Conservation (phyloP, 2,113 vertebrate genomes). For the Irena cyanogastra region DNA sequence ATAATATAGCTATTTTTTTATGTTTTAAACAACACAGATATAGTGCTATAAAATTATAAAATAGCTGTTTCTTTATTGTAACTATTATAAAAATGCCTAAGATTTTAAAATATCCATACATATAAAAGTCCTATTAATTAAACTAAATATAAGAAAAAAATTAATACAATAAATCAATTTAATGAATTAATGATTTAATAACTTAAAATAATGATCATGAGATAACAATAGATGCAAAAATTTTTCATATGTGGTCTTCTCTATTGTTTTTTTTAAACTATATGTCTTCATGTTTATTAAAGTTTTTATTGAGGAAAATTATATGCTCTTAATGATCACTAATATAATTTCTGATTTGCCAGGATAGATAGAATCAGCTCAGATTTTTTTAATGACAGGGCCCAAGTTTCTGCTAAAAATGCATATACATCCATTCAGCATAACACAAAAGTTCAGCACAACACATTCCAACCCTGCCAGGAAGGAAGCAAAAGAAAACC, state of each 20-base stretch:
- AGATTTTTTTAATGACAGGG: background rate
- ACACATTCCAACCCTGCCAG: background rate
- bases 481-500: background rate
- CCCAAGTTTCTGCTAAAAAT: background rate
- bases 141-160: background rate
- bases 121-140: background rate
- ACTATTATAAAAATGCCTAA: background rate
- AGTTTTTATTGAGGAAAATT: background rate
- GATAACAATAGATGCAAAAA: background rate
- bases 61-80: background rate
- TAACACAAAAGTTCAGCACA: background rate
- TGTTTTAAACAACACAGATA: background rate
- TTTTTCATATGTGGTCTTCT: background rate
- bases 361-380: background rate
- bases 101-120: background rate
- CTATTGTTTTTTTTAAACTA: background rate
- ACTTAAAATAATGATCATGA: background rate
- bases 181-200: background rate
- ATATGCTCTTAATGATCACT: background rate
- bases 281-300: background rate
- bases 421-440: background rate
- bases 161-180: background rate
- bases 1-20: background rate
- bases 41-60: background rate
- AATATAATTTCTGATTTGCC: background rate